A percentile compares a stretch with the other conserved stretches of the same genome.
phyloP scores from a whole-genome alignment of 2,113 vertebrate genomes.

The Neotragus pygmaeus region DNA sequence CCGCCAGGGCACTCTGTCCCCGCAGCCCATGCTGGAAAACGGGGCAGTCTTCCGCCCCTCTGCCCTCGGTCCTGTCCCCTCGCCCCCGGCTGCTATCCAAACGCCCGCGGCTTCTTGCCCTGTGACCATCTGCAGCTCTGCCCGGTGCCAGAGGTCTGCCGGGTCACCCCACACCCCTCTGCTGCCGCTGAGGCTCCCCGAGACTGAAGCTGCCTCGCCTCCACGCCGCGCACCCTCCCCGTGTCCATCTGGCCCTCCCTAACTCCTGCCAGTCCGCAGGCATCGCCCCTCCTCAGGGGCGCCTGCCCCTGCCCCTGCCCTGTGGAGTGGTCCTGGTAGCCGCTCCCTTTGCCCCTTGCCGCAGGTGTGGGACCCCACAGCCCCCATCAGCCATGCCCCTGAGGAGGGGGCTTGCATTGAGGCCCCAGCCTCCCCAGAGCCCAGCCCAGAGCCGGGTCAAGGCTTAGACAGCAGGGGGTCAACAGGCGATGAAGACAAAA shows the following conservation, averaged over 20 bases:
- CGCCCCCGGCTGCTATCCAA: neutral
- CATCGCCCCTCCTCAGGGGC: neutral
- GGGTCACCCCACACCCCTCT: neutral
- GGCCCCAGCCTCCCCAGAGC: neutral
- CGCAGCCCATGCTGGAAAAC: accelerated
- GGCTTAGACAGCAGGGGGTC: neutral
- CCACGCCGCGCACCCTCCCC: accelerated
- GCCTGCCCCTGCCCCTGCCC: neutral
- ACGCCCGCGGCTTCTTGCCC: accelerated
- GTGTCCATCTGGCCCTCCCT: neutral
- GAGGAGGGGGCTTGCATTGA: neutral
- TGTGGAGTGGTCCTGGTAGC: neutral
- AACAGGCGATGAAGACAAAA: neutral
- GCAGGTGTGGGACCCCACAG: neutral
- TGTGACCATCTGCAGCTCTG: neutral
- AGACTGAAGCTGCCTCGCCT: too few relatives aligned
- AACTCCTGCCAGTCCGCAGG: neutral
- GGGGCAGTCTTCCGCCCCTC: neutral
- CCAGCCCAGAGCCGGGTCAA: accelerated
- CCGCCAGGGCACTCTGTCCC: neutral
- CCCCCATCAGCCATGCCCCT: neutral
- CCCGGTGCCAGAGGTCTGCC: accelerated
- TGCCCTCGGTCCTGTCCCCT: neutral
- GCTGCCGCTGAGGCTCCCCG: neutral
- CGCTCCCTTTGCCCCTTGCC: neutral